Evolutionary conservation across 2,888 invertebrate species (phyloP), one percentile per base, ranked within the genome.

Genomic region (Stenotaenia linearis): DNA sequence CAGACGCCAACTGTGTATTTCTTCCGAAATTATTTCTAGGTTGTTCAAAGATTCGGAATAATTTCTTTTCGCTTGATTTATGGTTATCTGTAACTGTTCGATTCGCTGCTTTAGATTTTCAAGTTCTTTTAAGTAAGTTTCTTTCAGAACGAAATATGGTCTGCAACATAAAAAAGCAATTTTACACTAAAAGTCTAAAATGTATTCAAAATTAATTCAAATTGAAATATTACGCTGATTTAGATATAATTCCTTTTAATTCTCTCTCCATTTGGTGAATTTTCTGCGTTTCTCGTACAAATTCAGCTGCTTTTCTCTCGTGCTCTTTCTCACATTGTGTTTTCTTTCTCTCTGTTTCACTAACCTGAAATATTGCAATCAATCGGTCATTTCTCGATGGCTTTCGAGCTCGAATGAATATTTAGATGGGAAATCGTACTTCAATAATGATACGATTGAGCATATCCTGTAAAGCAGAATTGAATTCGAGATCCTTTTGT

Each of bases 391-490:
- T n/a, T n/a, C n/a, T n/a, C n/a, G 35, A 37, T 3, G 37, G 9
- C 1, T 1, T 37, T 37, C 5, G 1, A 37, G n/a, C n/a, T 37
- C 15, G 37, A 37, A 12, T 9, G 5, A 15, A 5, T 9, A 37
- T n/a, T 32, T 37, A 56, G n/a, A 9, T 56, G n/a, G 56, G 56
- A 18, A 77, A 32, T 37, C 3, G 15, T 83, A 93, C 94, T 90
- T 96, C 94, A 85, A 94, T 92, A 81, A 96, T 96, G 82, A 96
- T 96, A 89, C 96, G 95, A 88, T 97, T 97, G 81, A 97, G 90
- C 91, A 96, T 95, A 87, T 97, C 97, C 88, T 97, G 97, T 97
- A 97, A 97, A 83, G 96, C 96, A 88, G 93, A 93, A 88, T 97
- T 96, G 86, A 97, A 96, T 86, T 95, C 93, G 91, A 93, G 92